These are phyloP conservation scores for Sinohyriopsis cumingii DNA, from an alignment of 2,888 invertebrate species.

Conservation along the genomic window DNA sequence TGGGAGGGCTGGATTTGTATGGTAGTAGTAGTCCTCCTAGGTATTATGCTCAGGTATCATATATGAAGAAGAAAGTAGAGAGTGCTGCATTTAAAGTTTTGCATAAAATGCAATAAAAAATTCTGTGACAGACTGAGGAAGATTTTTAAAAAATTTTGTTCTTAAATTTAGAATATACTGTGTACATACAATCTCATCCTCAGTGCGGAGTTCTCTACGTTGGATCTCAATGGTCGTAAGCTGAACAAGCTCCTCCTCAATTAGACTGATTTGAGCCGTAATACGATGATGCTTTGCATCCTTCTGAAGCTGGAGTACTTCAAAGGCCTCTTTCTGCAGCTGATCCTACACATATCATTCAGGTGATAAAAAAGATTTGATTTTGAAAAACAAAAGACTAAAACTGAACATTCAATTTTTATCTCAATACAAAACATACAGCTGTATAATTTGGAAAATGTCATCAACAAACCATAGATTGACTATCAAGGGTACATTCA, in stretches of 20 bases:
- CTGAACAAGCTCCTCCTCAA: conserved; percentile 66
- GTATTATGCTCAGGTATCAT: too few species aligned
- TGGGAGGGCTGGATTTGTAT: too few species aligned
- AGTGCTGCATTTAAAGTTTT: too few species aligned
- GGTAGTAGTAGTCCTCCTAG: too few species aligned
- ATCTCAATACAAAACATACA: not conserved
- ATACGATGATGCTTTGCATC: conserved; percentile 67
- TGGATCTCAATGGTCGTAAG: conserved; percentile 66
- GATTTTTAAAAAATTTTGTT: too few species aligned
- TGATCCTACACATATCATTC: conserved; percentile 56
- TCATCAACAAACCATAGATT: not conserved
- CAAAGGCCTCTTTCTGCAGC: conserved; percentile 69
- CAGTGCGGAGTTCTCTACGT: conserved; percentile 49
- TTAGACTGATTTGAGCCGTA: conserved; percentile 63
- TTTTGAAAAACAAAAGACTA: not conserved
- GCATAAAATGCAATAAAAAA: too few species aligned
- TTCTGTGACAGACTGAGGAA: too few species aligned
- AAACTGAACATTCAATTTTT: not conserved
- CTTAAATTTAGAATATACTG: too few species aligned
- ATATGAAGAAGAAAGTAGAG: too few species aligned
- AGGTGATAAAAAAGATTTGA: not conserved
- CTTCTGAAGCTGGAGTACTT: conserved; percentile 64
- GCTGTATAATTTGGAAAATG: not conserved
- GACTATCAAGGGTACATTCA: too few species aligned
- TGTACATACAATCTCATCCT: conserved; percentile 56